Base-by-base conservation (phyloP, 2,797 vertebrate genomes). In the Selene dorsalis region DNA sequence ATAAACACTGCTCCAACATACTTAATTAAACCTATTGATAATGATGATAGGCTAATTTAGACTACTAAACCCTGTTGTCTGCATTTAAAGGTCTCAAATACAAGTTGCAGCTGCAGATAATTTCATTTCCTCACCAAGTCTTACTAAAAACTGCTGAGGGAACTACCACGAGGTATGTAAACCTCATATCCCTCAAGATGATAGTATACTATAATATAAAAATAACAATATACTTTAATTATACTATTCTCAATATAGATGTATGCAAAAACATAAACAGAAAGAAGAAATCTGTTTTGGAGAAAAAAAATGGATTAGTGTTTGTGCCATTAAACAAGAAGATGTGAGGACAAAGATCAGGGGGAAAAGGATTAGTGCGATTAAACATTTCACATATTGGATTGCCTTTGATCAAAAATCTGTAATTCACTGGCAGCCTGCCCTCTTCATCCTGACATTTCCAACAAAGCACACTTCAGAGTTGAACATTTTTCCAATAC, bases 1-100 rank as follows among this genome's bases (percentile, higher is more conserved):
- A 64, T 75, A 2, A 75, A 62, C 74, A 75, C 56, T 53, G 79
- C 67, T 71, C 32, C 32, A 35, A 35, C 4, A 6, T 20, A 8
- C 17, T 47, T 18, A 20, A 48, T 20, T 20, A 47, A 17, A 43
- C 14, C 39, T 41, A 41, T 41, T 41, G 5, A 4, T 41, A 14
- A 41, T 4, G 13, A 14, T 41, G 39, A 41, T 14, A 1, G 14
- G 41, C 4, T 14, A 43, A 43, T 16, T 43, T 14, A 43, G 41
- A 43, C 14, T 14, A 43, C 3, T 1, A 14, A 14, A 14, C 41
- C 16, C 13, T 43, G 16, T 16, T 45, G 6, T 2, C 43, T 45
- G 41, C 41, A 43, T 43, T 43, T 2, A 45, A 18, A 45, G 6
- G 16, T 17, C 17, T 45, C 16, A 6, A 45, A 45, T 18, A 18